A percentile compares a stretch with the other conserved stretches of the same genome.
Evolutionary conservation across 2,888 invertebrate species (phyloP).

Genomic region (Lagria hirta): DNA sequence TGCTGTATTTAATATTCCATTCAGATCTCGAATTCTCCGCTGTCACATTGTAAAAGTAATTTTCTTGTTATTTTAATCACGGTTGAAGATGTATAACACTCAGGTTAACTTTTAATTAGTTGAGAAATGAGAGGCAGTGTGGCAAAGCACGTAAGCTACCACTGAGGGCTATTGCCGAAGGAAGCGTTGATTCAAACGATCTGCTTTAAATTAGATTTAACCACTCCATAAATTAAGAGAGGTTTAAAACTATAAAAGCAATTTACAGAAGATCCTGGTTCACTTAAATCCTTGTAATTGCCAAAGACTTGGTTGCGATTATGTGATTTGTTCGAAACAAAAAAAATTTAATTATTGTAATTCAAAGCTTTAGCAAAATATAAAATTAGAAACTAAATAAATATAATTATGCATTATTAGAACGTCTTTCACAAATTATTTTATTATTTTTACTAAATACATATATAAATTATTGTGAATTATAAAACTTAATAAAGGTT

Average conservation of each 20-base stretch:
- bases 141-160: constrained; percentile 18
- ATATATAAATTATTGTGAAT: no score
- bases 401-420: no score
- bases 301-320: no score
- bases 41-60: constrained; percentile 16
- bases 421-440: no score
- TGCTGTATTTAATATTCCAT: no score
- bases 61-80: constrained; percentile 27
- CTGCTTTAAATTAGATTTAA: constrained; percentile 27
- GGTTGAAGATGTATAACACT: constrained; percentile 20
- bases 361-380: no score
- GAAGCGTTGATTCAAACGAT: constrained; percentile 21
- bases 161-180: constrained; percentile 18
- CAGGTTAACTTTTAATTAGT: constrained; percentile 28
- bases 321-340: no score
- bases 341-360: no score
- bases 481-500: no score
- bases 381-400: no score
- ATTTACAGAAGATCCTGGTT: constrained; percentile 20
- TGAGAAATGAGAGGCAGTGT: constrained; percentile 19
- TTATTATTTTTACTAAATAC: no score
- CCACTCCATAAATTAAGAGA: constrained; percentile 26
- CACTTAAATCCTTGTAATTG: constrained; percentile 22
- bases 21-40: constrained; percentile 2
- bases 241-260: constrained; percentile 23